A percentile compares a stretch with the other conserved stretches of the same genome.
phyloP scores from a whole-genome alignment of 2,113 vertebrate species.

The Parus major region DNA sequence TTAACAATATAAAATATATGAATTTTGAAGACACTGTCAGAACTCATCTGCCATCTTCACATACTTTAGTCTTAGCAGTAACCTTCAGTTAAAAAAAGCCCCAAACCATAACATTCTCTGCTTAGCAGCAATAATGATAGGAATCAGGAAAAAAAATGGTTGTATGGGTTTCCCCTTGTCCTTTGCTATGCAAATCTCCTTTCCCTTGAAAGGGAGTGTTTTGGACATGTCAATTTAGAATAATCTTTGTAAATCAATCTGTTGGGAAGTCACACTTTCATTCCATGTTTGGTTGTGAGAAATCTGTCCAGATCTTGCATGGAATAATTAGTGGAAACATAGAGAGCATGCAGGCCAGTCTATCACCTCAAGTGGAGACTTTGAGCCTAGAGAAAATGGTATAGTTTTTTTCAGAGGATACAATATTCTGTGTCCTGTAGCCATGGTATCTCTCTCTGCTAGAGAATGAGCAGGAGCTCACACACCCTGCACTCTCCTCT shows the following conservation, averaged over 20 bases:
- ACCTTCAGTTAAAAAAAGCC: background rate
- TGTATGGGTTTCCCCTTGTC: background rate
- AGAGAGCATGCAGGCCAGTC: background rate
- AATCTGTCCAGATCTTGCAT: constrained; percentile 12
- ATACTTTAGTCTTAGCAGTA: background rate
- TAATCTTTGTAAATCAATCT: background rate
- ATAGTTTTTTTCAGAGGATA: background rate
- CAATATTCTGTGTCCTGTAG: background rate
- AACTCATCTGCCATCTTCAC: background rate
- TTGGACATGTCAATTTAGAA: background rate
- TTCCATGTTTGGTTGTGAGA: background rate
- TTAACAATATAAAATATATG: background rate
- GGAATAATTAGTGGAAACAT: background rate
- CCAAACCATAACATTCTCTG: background rate
- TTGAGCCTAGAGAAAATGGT: background rate
- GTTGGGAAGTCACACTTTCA: background rate
- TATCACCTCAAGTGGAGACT: background rate
- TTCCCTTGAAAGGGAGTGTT: background rate
- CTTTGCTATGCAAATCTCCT: background rate
- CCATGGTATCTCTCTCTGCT: background rate
- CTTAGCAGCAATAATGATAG: background rate
- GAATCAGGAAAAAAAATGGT: background rate
- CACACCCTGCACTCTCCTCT: background rate
- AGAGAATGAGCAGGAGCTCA: background rate
- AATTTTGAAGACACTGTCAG: background rate